Percentiles rank a stretch among this genome's conserved stretches.
These are phyloP conservation scores for Paracanthobrama guichenoti DNA, from an alignment of 2,113 vertebrate genomes.

Conservation along the genomic window DNA sequence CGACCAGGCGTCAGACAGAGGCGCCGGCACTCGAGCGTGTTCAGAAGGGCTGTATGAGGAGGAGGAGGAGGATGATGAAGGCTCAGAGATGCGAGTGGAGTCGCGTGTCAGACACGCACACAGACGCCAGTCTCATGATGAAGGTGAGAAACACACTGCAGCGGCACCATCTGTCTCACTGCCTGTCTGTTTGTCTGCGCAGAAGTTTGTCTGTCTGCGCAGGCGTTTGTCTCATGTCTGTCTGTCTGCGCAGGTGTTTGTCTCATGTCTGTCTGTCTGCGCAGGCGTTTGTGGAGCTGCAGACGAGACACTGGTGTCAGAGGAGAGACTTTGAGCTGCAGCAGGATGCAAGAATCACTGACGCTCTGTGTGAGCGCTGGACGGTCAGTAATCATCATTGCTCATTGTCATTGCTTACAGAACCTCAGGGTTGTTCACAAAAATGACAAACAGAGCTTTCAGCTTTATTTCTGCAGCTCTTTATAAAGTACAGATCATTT, in stretches of 20 bases:
- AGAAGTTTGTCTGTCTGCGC: background rate
- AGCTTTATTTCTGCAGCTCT: too few species aligned
- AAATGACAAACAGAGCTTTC: too few species aligned
- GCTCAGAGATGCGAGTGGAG: conserved; percentile 74
- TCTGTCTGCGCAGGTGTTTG: background rate
- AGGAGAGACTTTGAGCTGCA: conserved; percentile 77
- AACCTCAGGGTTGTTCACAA: too few species aligned
- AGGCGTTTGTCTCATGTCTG: too few species aligned
- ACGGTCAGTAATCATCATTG: conserved; percentile 70
- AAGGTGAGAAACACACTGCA: conserved; percentile 72
- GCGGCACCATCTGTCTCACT: background rate
- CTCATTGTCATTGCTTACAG: too few species aligned
- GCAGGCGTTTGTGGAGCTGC: conserved; percentile 79
- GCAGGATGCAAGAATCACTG: conserved; percentile 73
- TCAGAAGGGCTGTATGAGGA: conserved; percentile 68
- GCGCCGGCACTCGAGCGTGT: conserved; percentile 74
- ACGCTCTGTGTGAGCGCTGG: conserved; percentile 75
- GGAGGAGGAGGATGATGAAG: conserved; percentile 68
- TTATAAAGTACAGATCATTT: too few species aligned
- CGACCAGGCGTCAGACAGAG: conserved; percentile 73
- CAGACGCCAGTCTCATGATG: conserved; percentile 68
- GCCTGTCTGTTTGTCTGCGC: too few species aligned
- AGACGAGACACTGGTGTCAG: conserved; percentile 74
- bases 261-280: conserved; percentile 7
- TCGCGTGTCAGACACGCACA: conserved; percentile 35